Base-by-base conservation (phyloP, 2,888 invertebrate genomes). In the Tortricodes alternella region DNA sequence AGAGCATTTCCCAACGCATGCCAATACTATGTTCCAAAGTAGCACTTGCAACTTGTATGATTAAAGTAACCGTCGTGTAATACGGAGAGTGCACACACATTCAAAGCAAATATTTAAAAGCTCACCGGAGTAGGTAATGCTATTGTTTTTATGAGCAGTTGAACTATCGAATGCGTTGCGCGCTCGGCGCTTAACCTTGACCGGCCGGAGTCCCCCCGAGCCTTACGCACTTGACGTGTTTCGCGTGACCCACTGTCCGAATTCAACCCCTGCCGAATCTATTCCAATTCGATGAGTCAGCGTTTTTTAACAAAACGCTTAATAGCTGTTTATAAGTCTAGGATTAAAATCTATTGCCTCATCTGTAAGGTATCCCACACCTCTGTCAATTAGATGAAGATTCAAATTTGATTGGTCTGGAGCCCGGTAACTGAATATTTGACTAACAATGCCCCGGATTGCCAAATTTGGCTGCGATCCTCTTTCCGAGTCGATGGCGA, bases 391-490 rank as follows among this genome's bases (percentile, higher is more conserved):
- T 51, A 34, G 18, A 39, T 41, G 41, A 24, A 6, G 16, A 34
- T 24, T n/a, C 19, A 19, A 29, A 13, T 21, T 41, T 21, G 34
- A 34, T 27, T 27, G 8, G 1, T n/a, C 16, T 23, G 7, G 4
- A 21, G 24, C 18, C 24, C n/a, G n/a, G 24, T 11, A 29, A 34
- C 24, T 32, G 32, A 48, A 48, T 46, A 41, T 53, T 49, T 37
- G 49, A 27, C 8, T 48, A 39, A 51, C 32, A 58, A 46, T 35
- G 27, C 15, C 24, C 61, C 49, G 58, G 32, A 58, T 60, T 64
- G 49, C 66, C 67, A 60, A 77, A 74, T 75, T 71, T 60, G 67
- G 68, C 55, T 58, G 38, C 27, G 43, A 37, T 48, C 34, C 27
- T 41, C 48, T 27, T 11, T 18, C 24, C 29, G n/a, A 46, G 55